Base-by-base conservation (phyloP, 2,113 vertebrate species). In the Carettochelys insculpta region DNA sequence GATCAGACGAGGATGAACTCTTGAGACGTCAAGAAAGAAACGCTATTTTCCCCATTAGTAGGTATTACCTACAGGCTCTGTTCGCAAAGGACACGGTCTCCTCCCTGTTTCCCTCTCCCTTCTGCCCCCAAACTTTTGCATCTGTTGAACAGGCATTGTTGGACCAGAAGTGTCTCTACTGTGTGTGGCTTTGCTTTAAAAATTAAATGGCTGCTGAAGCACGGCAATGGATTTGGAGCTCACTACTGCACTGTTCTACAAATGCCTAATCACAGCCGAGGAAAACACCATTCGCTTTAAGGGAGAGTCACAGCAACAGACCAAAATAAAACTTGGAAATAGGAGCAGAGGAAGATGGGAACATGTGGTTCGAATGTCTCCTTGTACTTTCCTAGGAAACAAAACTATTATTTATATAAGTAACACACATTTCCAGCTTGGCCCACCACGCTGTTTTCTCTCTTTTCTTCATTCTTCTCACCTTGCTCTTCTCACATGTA, bases 311-410 rank as follows among this genome's bases (percentile, higher is more conserved):
- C 88, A 95, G 94, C 87, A 96, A 96, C 95, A 94, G 51, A 92
- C 91, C 94, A 96, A 93, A 94, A 92, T n/a, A 50, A 97, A 95
- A 92, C 88, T 95, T 96, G 96, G 95, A 96, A 97, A 71, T 78
- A 12, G 81, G 86, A 94, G 41, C 83, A 82, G 83, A 0, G 38
- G 0, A 93, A 87, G 81, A 95, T 27, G 2, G 91, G 92, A 96
- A 96, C 83, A 94, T 76, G 29, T 34, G 83, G 88, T 86, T 96
- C 85, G n/a, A 95, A 87, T 76, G 89, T 95, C 77, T 27, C 41
- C 19, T 90, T 34, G 0, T 95, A 89, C 95, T 95, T 95, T 95
- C 81, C 92, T 95, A 92, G 87, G 94, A 94, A 92, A 80, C 71
- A 95, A 95, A 93, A 78, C 71, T 93, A 56, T 93, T 95, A 27